Base-by-base conservation (phyloP, 64 coral and sea anemone genomes). In the Porites lutea region DNA sequence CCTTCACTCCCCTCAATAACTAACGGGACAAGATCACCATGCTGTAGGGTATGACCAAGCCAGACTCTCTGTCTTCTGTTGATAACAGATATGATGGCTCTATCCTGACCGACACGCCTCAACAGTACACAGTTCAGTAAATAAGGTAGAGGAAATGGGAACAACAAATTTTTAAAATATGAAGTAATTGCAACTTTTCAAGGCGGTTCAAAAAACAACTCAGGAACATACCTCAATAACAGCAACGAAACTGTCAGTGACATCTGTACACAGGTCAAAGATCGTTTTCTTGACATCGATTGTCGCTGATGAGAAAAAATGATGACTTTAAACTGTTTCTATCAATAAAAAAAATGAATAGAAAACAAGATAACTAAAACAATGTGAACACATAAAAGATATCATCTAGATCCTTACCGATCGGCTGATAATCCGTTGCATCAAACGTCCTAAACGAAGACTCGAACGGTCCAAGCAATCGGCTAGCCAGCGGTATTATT, bases 271-370 rank as follows among this genome's bases (percentile, higher is more conserved):
- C 71, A 98, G 21, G 58, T 91, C 93, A 64, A 95, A 98, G 21
- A 98, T 95, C 4, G 96, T 92, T 88, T 95, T 98, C 93, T 98
- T 98, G 3, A 98, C 96, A 87, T 98, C 96, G 75, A 95, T 90
- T 87, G 96, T 98, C 20, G 96, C 96, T 98, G 91, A 60, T 88
- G 65, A 47, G 16, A 14, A 80, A 58, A 75, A 88, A 9, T 13
- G 8, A 22, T 13, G 13, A 3, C 4, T 27, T 55, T 82, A 16
- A 23, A 19, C 19, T 16, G 10, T 44, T 14, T 46, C n/a, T 1
- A 67, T 12, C 60, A 59, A n/a, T 21, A 18, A 65, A 4, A 50
- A 4, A 50, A 13, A 60, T 13, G 3, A 6, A 55, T 37, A 37
- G 0, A 72, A 58, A 48, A 15, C 48, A n/a, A 59, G 44, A 12